Percentiles rank a stretch among this genome's conserved stretches.
Conservation (phyloP, 2,888 invertebrate genomes). For the Lymantria dispar region DNA sequence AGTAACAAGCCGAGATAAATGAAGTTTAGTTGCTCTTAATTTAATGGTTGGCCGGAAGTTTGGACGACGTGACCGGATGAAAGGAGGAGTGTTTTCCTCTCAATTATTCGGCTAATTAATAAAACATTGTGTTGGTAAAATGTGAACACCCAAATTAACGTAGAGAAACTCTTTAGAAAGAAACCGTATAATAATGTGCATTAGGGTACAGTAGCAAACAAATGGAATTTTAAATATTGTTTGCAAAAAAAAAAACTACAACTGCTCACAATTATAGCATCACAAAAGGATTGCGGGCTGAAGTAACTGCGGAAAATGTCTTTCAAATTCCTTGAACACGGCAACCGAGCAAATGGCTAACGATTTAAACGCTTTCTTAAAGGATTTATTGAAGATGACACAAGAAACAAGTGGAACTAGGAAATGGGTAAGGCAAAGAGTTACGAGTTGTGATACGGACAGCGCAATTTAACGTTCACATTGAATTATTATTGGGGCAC, state of each 20-base stretch:
- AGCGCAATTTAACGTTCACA: too few relatives aligned
- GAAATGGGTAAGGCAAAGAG: constrained; percentile 26
- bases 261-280: constrained; percentile 26
- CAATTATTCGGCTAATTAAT: constrained; percentile 63
- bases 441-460: not conserved
- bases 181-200: too few relatives aligned
- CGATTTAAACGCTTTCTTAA: constrained; percentile 37
- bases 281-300: constrained; percentile 16
- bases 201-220: too few relatives aligned
- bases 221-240: too few relatives aligned
- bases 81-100: constrained; percentile 41
- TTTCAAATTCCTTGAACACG: constrained; percentile 23
- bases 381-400: constrained; percentile 40
- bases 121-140: constrained; percentile 33
- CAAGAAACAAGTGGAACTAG: constrained; percentile 34
- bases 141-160: not conserved
- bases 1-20: constrained; percentile 80
- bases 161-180: too few relatives aligned
- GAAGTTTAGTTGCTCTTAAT: constrained; percentile 79
- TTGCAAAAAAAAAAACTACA: not conserved
- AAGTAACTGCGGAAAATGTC: constrained; percentile 27
- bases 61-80: constrained; percentile 66
- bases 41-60: constrained; percentile 75
- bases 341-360: constrained; percentile 31
- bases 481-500: too few relatives aligned